These are phyloP conservation scores for Eulemur rubriventer DNA, from an alignment of 2,797 vertebrate species.

Conservation along the genomic window DNA sequence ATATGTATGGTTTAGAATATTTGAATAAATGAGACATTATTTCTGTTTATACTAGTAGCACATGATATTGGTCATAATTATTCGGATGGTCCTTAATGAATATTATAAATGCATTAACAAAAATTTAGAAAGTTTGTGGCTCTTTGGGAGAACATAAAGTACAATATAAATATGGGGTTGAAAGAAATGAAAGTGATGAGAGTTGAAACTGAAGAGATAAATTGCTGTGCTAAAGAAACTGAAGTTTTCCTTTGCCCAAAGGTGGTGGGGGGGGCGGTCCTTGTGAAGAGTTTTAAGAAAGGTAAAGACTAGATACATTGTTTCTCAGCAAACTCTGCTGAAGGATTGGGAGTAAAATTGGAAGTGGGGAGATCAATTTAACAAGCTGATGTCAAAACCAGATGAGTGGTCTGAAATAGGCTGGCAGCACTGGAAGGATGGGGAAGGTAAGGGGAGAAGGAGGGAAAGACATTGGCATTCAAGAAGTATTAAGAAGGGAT, in stretches of 20 bases:
- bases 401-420: background rate
- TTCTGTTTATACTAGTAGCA: background rate
- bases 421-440: background rate
- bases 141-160: background rate
- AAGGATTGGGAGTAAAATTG: background rate
- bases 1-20: background rate
- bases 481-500: background rate
- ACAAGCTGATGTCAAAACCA: background rate
- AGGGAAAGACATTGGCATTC: background rate
- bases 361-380: background rate
- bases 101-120: background rate
- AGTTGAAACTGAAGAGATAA: background rate
- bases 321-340: background rate
- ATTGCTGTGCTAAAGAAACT: background rate
- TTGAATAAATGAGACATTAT: conserved; percentile 8
- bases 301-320: background rate
- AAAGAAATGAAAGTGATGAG: background rate
- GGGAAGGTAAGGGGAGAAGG: too few relatives aligned
- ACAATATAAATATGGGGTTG: background rate
- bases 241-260: background rate
- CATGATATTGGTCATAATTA: background rate
- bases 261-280: background rate
- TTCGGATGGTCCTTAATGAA: background rate
- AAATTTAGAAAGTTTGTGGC: background rate
- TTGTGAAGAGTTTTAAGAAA: background rate